Base-by-base conservation (phyloP, 2,113 vertebrate species). In the Glareola pratincola region DNA sequence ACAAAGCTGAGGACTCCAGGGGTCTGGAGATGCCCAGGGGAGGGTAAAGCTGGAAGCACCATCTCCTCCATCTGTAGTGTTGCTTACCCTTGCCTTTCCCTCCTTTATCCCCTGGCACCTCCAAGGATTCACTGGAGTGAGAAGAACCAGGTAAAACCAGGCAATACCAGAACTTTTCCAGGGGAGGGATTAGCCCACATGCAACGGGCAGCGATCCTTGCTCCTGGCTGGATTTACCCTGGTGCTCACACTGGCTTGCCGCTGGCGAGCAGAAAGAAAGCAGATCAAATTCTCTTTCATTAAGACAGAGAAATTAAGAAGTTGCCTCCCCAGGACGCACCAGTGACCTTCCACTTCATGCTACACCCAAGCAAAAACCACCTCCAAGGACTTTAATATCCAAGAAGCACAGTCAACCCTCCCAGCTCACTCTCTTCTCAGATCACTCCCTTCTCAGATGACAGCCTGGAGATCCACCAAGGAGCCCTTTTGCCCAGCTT, bases 1-100 rank as follows among this genome's bases (percentile, higher is more conserved):
- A 1, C n/a, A 57, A 75, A 80, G 48, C 36, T 2, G 2, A 47
- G 29, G 19, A 57, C 47, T 12, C 45, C 0, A 0, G 51, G 5
- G 37, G 14, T 51, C 37, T 68, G 43, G 72, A 78, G 30, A 22
- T 3, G 5, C 19, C 10, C 19, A 39, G 9, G 18, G 51, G 6
- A 83, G 39, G 37, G 39, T 60, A 64, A 60, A 56, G 45, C 48
- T 73, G 60, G 54, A 90, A 90, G 17, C 48, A 68, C 47, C 23
- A 27, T 68, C 47, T 86, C 59, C 23, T 24, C 17, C 4, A 0
- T 54, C 51, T 45, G 41, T 36, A 73, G 60, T 3, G 0, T 23
- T 53, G 67, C 1, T 88, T 64, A 43, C 10, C 23, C 32, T 93
- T 1, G 4, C 29, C 75, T 72, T 60, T 72, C 20, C 29, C 29